These are phyloP conservation scores for Cremastobaeus sp. DNA, from an alignment of 2,888 invertebrate species.

Conservation along the genomic window DNA sequence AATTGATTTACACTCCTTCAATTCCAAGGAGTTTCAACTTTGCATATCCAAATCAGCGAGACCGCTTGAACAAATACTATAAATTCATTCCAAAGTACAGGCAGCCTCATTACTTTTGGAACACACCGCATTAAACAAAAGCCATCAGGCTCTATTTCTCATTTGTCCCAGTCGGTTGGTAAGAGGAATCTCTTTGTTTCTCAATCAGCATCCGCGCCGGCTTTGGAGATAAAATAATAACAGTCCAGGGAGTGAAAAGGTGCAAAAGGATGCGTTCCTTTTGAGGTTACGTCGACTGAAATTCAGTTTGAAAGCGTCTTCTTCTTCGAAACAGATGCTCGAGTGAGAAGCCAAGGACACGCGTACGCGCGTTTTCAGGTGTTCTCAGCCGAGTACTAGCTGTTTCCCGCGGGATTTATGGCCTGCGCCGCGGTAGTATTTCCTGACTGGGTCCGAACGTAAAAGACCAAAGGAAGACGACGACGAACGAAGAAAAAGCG, in stretches of 20 bases:
- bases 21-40: too few relatives aligned
- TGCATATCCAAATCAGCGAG: too few relatives aligned
- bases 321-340: constrained; percentile 53
- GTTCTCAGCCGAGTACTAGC: constrained; percentile 53
- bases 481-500: not conserved
- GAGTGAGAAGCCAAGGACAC: constrained; percentile 59
- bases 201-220: constrained; percentile 25
- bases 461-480: constrained; percentile 17
- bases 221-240: constrained; percentile 30
- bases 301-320: constrained; percentile 39
- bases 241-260: constrained; percentile 20
- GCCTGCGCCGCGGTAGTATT: constrained; percentile 56
- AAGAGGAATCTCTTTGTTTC: constrained; percentile 44
- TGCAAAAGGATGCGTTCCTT: constrained; percentile 31
- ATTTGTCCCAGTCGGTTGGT: not conserved
- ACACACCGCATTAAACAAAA: constrained; percentile 36
- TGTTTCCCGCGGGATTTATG: constrained; percentile 60
- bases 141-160: not conserved
- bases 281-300: constrained; percentile 41
- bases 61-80: too few relatives aligned
- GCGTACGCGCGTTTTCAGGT: constrained; percentile 60
- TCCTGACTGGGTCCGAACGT: constrained; percentile 54
- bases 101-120: not conserved
- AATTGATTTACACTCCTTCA: too few relatives aligned
- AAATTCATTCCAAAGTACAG: too few relatives aligned